Evolutionary conservation across 1,140 invertebrate genomes (phyloP).

Genomic region (Calliopsis andreniformis): DNA sequence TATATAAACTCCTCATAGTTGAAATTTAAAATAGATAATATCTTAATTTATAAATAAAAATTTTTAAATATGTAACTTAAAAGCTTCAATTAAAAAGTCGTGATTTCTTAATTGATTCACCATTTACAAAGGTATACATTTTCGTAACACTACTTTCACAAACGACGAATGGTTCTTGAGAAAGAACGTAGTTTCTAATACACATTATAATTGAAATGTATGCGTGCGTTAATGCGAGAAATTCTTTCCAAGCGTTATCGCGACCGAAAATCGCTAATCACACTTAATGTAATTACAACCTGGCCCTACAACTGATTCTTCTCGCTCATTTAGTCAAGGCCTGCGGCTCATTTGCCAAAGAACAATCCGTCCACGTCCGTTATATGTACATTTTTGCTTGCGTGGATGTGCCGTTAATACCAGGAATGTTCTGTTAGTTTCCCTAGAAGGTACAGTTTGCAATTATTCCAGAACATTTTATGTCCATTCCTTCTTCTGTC

Average conservation of each 20-base stretch:
- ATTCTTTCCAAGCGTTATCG: background rate
- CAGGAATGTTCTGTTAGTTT: slow-evolving; percentile 9
- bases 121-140: background rate
- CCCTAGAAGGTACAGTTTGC: background rate
- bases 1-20: no score
- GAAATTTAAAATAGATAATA: no score
- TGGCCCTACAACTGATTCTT: background rate
- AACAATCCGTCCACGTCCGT: background rate
- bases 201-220: background rate
- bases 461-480: background rate
- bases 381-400: background rate
- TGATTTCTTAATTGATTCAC: no score
- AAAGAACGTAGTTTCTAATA: slow-evolving; percentile 13
- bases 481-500: no score
- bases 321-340: background rate
- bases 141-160: background rate
- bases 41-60: no score
- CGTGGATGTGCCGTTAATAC: background rate
- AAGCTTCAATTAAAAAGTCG: no score
- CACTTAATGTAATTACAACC: slow-evolving; percentile 2
- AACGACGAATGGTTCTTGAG: background rate
- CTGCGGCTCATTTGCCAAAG: background rate
- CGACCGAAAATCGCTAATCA: slow-evolving; percentile 10
- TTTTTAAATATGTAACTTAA: no score
- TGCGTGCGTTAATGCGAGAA: background rate